Evolutionary conservation across 2,113 vertebrate species (phyloP), one percentile per base, ranked within the genome.

Genomic region (Hassar affinis): DNA sequence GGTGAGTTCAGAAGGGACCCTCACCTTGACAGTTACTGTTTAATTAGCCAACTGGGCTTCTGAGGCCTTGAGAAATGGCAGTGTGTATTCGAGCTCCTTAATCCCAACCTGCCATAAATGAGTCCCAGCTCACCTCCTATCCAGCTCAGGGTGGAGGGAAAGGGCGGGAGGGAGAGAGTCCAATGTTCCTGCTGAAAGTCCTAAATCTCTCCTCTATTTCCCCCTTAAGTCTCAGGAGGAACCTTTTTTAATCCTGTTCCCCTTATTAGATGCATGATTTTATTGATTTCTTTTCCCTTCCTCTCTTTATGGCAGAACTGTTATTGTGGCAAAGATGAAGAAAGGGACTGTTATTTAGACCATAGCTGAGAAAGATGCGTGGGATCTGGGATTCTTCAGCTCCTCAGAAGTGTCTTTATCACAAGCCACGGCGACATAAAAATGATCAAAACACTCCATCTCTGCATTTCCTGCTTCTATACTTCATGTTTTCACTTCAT

Each of bases 11-110:
- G 78, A 77, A 52, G 57, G 84, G 79, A 79, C 76, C 78, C 56
- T 68, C 84, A 88, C 90, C 86, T 90, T 33, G 25, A 86, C 86
- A 86, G 88, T 92, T 91, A 90, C 85, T 81, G 86, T 89, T 91
- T 91, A 93, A 93, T 93, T 92, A 93, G 86, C 84, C 84, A 90
- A 79, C 87, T 86, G 87, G 61, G 89, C 86, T 92, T 90, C 82
- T 86, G 85, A 91, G 88, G 90, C 87, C 83, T 90, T 91, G 88
- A 90, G 85, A 91, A 90, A 89, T 88, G 89, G 90, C 85, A 81
- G 89, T 82, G 82, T 86, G 84, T 85, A 88, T 89, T 86, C 86
- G 75, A 88, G 86, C 64, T 90, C 82, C 85, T 85, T 92, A 91
- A 91, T 92, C 92, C 89, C 86, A 85, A 72, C 85, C 87, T 87